Conservation (phyloP, 2,888 invertebrate species). For the Pollenia angustigena region DNA sequence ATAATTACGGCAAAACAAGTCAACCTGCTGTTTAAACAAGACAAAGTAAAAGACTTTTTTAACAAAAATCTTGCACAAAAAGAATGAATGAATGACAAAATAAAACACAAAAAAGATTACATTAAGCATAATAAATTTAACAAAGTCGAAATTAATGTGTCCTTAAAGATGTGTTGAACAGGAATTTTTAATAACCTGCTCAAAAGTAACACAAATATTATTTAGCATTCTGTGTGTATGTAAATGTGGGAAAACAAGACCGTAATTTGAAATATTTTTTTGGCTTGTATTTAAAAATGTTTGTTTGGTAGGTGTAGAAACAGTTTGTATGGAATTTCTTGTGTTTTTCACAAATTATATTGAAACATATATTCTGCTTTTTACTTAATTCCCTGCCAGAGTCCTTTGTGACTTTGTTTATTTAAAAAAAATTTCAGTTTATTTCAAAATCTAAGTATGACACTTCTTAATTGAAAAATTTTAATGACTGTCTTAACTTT, state of each 20-base stretch:
- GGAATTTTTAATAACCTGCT: slow-evolving; percentile 23
- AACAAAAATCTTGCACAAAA: too few relatives aligned
- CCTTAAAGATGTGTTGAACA: slow-evolving; percentile 22
- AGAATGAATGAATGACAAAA: background rate
- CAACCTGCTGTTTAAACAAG: slow-evolving; percentile 48
- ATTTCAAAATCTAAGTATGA: too few relatives aligned
- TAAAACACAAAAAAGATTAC: slow-evolving; percentile 4
- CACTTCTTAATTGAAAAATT: too few relatives aligned
- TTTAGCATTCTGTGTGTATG: background rate
- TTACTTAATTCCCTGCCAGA: too few relatives aligned
- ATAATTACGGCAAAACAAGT: slow-evolving; percentile 65
- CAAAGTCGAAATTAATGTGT: slow-evolving; percentile 32
- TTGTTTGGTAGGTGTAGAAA: too few relatives aligned
- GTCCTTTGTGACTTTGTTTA: too few relatives aligned
- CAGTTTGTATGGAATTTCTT: too few relatives aligned
- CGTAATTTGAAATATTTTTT: background rate
- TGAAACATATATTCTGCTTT: too few relatives aligned
- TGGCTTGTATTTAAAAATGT: too few relatives aligned
- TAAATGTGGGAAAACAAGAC: background rate
- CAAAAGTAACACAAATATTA: background rate
- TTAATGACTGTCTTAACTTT: too few relatives aligned
- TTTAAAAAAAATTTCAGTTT: too few relatives aligned
- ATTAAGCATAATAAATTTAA: slow-evolving; percentile 32
- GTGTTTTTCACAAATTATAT: too few relatives aligned
- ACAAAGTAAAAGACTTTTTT: background rate